Base-by-base conservation (phyloP, 2,797 vertebrate species). In the Decapterus maruadsi region DNA sequence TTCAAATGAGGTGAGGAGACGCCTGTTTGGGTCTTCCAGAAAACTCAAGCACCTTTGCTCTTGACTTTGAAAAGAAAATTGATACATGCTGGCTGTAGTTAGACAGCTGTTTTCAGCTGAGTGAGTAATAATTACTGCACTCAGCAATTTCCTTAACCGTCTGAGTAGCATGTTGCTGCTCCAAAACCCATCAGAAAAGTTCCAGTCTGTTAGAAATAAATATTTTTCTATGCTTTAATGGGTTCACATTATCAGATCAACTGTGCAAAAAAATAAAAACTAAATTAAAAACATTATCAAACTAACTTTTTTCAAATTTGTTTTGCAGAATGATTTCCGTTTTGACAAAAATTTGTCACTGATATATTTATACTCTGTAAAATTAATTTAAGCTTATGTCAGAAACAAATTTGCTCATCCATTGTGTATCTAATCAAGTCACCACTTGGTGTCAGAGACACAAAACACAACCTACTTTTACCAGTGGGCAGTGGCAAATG, bases 111-210 rank as follows among this genome's bases (percentile, higher is more conserved):
- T 73, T 80, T 62, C 54, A 59, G 48, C 58, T 64, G 31, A 73
- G 46, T 40, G 66, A 67, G 31, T 54, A 66, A 78, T 75, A 75
- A 82, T 78, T 67, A 82, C 51, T 58, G 55, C 71, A 67, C 66
- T 70, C 61, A 22, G 68, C 61, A 58, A 58, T 71, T 71, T 75
- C 22, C 45, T 53, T 60, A 66, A 51, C 62, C 40, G 42, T 50
- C 38, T 56, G 58, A 71, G 13, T 45, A 40, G 36, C 45, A 5
- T 66, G 61, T 60, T 73, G 45, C 26, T 19, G 19, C 45, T 62
- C n/a, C 29, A 50, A 53, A 31, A 65, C 12, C 2, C 48, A 55
- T 60, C 43, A 78, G 45, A 61, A 40, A 60, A 65, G 26, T 74
- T 56, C 34, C 54, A 69, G 65, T 69, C 34, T 17, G 13, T 29